A percentile compares a stretch with the other conserved stretches of the same genome.
Conservation (phyloP, 2,888 invertebrate genomes). For the Pelosia muscerda region DNA sequence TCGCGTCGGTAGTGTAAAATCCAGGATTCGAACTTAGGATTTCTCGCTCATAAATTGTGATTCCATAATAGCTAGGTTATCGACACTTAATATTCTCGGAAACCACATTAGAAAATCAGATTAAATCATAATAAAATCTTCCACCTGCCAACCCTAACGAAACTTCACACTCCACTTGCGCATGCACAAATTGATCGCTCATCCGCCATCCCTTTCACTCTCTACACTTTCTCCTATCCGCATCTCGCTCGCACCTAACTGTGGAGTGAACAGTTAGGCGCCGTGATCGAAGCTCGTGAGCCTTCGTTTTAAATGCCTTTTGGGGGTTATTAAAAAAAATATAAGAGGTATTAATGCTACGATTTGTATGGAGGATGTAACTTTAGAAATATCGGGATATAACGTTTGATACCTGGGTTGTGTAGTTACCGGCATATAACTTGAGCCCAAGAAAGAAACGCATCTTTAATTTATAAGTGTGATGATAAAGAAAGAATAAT, state of each 20-base stretch:
- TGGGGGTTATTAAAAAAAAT: conserved; percentile 51
- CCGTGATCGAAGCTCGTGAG: conserved; percentile 56
- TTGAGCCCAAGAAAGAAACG: no score
- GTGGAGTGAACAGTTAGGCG: conserved; percentile 72
- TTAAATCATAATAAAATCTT: not conserved
- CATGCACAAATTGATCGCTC: conserved; percentile 77
- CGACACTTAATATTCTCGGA: no score
- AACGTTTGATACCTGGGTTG: not conserved
- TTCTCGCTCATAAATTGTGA: no score
- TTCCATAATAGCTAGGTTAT: no score
- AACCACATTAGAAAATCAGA: not conserved
- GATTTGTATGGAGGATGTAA: not conserved
- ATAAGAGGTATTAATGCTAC: conserved; percentile 31
- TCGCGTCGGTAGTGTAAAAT: no score
- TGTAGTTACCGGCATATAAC: no score
- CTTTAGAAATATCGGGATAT: not conserved
- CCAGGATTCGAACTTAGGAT: no score
- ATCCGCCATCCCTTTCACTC: conserved; percentile 49
- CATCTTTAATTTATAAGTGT: no score
- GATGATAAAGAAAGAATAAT: no score
- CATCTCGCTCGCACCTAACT: conserved; percentile 73
- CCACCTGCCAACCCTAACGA: conserved; percentile 61
- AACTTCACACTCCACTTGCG: conserved; percentile 79
- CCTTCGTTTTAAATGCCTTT: conserved; percentile 47
- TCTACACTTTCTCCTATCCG: conserved; percentile 13